Evolutionary conservation across 2,888 invertebrate species (phyloP).

Genomic region (Ceramica pisi): DNA sequence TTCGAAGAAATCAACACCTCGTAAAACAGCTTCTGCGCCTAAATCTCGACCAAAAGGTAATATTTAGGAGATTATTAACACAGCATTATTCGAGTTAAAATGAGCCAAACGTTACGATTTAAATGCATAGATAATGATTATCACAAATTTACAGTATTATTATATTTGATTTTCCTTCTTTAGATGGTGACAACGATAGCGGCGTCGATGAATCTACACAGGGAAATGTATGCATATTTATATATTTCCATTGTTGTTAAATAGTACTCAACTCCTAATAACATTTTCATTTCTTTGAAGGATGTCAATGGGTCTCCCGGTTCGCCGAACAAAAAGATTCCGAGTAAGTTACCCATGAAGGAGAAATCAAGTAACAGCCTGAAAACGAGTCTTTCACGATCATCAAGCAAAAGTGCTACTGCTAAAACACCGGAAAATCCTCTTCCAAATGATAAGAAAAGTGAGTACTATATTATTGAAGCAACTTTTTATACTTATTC

Average conservation of each 20-base stretch:
- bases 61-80: conserved; percentile 22
- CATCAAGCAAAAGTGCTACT: conserved; percentile 91
- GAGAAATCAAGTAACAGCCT: conserved; percentile 87
- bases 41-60: conserved; percentile 88
- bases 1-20: conserved; percentile 83
- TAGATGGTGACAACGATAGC: conserved; percentile 96
- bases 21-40: conserved; percentile 85
- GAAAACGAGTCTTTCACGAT: conserved; percentile 90
- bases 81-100: conserved; percentile 68
- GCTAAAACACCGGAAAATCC: conserved; percentile 94
- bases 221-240: conserved; percentile 92
- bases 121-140: background rate
- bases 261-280: background rate
- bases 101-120: conserved; percentile 76
- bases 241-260: background rate
- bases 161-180: conserved; percentile 70
- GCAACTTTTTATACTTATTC: background rate
- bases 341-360: conserved; percentile 89
- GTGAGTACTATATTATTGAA: conserved; percentile 84
- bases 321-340: conserved; percentile 94
- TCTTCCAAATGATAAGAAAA: conserved; percentile 92
- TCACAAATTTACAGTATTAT: background rate
- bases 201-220: conserved; percentile 95
- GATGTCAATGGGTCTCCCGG: conserved; percentile 93
- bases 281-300: conserved; percentile 70